Evolutionary conservation across 2,797 vertebrate species (phyloP).

Genomic region (Xiphorhynchus erythropygius): DNA sequence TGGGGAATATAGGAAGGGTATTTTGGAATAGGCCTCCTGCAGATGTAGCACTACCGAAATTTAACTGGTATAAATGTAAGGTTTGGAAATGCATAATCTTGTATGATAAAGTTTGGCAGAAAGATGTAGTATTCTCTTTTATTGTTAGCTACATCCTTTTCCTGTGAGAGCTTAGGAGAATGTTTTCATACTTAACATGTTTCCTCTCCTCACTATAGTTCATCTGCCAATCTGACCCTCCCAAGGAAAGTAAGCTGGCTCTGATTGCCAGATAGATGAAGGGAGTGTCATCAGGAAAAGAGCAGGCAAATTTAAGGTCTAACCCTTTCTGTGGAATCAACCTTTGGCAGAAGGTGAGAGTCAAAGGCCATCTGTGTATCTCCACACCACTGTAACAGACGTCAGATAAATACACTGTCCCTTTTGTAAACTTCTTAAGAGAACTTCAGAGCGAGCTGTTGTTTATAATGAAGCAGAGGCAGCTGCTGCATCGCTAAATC

Average conservation of each 20-base stretch:
- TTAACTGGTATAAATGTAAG: background rate
- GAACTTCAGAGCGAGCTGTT: constrained; percentile 3
- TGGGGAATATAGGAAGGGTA: background rate
- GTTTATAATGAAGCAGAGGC: constrained; percentile 5
- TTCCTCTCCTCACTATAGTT: constrained; percentile 40
- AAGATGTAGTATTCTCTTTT: background rate
- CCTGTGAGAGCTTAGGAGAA: constrained; percentile 47
- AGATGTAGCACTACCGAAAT: background rate
- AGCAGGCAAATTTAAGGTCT: background rate
- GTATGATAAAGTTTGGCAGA: background rate
- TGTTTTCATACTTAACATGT: constrained; percentile 51
- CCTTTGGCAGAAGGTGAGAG: constrained; percentile 28
- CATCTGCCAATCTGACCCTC: constrained; percentile 46
- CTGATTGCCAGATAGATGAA: background rate
- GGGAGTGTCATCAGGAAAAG: background rate
- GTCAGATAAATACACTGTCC: constrained; percentile 29
- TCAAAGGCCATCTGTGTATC: constrained; percentile 37
- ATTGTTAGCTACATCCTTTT: constrained; percentile 63
- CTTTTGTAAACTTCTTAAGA: constrained; percentile 29
- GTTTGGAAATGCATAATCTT: background rate
- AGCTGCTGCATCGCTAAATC: constrained; percentile 45
- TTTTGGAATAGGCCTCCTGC: background rate
- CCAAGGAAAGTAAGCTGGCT: constrained; percentile 27
- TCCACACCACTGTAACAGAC: background rate
- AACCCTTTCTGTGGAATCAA: background rate